Evolutionary conservation across 2,797 vertebrate genomes (phyloP), one percentile per base, ranked within the genome.

Genomic region (Sorex maritimensis): DNA sequence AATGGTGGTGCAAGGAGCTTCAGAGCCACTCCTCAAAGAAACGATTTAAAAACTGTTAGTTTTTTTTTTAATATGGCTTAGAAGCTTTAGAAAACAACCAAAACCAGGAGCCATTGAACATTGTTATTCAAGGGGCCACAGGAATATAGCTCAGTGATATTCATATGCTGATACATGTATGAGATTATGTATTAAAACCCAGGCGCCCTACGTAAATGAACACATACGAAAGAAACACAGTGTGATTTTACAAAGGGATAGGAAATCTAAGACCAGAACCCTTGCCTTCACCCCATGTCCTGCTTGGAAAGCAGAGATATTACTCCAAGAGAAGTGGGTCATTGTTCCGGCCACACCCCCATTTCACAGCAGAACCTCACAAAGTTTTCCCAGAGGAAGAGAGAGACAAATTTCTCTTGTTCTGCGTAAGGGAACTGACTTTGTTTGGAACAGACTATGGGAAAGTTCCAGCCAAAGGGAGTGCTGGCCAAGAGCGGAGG

Each of bases 401-500:
- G 23, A 6, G 23, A 58, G 58, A 93, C 26, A 81, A 2, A 84
- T 13, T 41, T 24, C 67, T 34, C 58, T 86, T 84, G 21, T 6
- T 73, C 81, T 88, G 38, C 4, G n/a, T 38, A 93, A 44, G 17
- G 63, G 78, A 72, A 65, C 12, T 63, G 58, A n/a, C 30, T 87
- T 72, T 87, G 72, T 93, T 92, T 81, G 38, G 65, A 93, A 75
- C 41, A 88, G 21, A 91, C 2, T 24, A 0, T 85, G 12, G 67
- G 44, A 84, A 83, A 81, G 9, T 89, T 91, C 69, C 87, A 77
- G 23, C 78, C 77, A 6, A 83, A 81, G 17, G 34, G 41, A 91
- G n/a, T 71, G 83, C 74, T 95, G 75, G 34, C 61, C 85, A 96
- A 89, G 63, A 94, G 77, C 61, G 30, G 52, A 81, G 61, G 91